Conservation (phyloP, 2,888 invertebrate genomes). For the Lepidochrysops patricia region DNA sequence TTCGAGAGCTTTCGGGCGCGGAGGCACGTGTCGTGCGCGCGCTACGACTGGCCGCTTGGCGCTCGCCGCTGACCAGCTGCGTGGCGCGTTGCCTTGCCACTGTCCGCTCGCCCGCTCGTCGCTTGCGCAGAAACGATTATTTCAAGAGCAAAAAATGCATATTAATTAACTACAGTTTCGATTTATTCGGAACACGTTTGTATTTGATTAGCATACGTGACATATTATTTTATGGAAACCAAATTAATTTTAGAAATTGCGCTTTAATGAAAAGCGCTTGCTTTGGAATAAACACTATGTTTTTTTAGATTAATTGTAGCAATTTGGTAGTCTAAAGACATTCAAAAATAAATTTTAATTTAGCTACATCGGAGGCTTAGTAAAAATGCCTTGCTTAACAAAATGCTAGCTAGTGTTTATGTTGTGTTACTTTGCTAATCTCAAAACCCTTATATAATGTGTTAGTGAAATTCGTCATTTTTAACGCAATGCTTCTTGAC, state of each 20-base stretch:
- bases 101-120: conserved; percentile 35
- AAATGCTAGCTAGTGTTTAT: too few species aligned
- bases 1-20: conserved; percentile 51
- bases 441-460: too few species aligned
- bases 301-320: not conserved
- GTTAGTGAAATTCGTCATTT: too few species aligned
- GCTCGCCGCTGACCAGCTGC: conserved; percentile 45
- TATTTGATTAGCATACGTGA: not conserved
- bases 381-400: too few species aligned
- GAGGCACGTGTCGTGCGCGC: conserved; percentile 55
- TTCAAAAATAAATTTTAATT: too few species aligned
- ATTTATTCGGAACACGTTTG: conserved; percentile 19
- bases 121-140: conserved; percentile 56
- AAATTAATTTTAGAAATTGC: not conserved
- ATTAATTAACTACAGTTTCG: conserved; percentile 26
- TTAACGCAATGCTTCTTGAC: too few species aligned
- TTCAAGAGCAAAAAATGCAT: conserved; percentile 28
- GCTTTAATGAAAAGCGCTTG: not conserved
- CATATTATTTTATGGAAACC: not conserved
- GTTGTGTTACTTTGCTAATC: too few species aligned
- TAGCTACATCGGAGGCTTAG: too few species aligned
- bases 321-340: not conserved
- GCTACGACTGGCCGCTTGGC: conserved; percentile 31
- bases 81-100: conserved; percentile 33
- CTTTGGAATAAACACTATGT: not conserved